A percentile compares a stretch with the other conserved stretches of the same genome.
Evolutionary conservation across 2,888 invertebrate species (phyloP).

Genomic region (Malthinus flaveolus): DNA sequence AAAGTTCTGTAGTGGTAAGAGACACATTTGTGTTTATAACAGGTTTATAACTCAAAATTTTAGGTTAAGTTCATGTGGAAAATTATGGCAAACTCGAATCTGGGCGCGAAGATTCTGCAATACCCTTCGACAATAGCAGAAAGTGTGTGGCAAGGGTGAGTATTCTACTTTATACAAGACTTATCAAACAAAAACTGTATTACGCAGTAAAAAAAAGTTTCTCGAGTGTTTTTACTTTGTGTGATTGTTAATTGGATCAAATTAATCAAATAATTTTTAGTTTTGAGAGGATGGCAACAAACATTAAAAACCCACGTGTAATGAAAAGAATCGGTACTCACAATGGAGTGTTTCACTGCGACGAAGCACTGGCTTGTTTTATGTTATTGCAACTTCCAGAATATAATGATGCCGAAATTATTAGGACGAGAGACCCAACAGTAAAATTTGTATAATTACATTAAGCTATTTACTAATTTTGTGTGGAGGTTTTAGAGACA

Average conservation of each 20-base stretch:
- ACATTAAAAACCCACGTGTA: constrained; percentile 44
- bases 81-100: constrained; percentile 15
- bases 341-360: constrained; percentile 88
- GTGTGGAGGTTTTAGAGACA: constrained; percentile 61
- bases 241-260: too few species aligned
- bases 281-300: constrained; percentile 49
- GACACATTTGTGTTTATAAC: too few species aligned
- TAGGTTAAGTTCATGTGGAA: constrained; percentile 4
- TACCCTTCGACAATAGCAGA: constrained; percentile 14
- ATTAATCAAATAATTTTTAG: constrained; percentile 33
- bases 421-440: constrained; percentile 65
- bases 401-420: constrained; percentile 79
- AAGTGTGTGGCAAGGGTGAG: constrained; percentile 36
- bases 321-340: constrained; percentile 69
- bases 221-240: too few species aligned
- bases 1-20: too few species aligned
- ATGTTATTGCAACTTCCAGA: constrained; percentile 82
- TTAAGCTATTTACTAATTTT: background rate
- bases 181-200: too few species aligned
- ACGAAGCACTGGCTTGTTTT: constrained; percentile 92
- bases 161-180: background rate
- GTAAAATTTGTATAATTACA: constrained; percentile 41
- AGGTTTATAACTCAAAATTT: background rate
- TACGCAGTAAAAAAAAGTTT: too few species aligned
- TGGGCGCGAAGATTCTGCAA: constrained; percentile 21